Conservation (phyloP, 2,113 vertebrate species). For the Helogale parvula region DNA sequence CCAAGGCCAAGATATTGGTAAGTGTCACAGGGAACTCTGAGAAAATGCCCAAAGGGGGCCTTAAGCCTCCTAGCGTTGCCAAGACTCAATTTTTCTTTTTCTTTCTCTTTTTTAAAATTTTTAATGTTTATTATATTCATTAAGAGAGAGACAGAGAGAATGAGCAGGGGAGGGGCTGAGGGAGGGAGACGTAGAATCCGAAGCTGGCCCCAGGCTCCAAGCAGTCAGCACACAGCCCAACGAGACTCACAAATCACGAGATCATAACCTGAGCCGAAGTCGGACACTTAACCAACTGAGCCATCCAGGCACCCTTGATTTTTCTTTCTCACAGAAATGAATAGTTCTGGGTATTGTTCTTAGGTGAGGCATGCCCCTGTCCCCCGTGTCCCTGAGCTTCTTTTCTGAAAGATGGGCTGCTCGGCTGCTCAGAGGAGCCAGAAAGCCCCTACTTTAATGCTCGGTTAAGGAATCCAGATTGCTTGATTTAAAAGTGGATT, state of each 20-base stretch:
- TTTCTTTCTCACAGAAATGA: not conserved
- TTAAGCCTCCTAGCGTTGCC: not conserved
- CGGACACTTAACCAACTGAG: too few species aligned
- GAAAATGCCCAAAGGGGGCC: not conserved
- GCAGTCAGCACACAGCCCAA: too few species aligned
- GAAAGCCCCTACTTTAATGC: not conserved
- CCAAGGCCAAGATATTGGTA: not conserved
- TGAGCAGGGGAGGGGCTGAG: too few species aligned
- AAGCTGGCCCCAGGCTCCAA: too few species aligned
- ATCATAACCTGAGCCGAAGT: too few species aligned
- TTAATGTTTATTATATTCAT: too few species aligned
- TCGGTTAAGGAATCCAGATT: not conserved
- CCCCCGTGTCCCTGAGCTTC: not conserved
- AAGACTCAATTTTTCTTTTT: not conserved
- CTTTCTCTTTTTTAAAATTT: not conserved
- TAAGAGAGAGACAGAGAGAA: too few species aligned
- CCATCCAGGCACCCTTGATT: not conserved
- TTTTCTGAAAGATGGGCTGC: not conserved
- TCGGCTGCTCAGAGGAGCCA: not conserved
- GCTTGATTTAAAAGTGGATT: not conserved
- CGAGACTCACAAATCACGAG: too few species aligned
- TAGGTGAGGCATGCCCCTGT: not conserved
- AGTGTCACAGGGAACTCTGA: not conserved
- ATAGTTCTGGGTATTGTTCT: constrained; percentile 30
- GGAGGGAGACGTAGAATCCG: too few species aligned